phyloP scores from a whole-genome alignment of 2,113 vertebrate species.

The Origma solitaria region DNA sequence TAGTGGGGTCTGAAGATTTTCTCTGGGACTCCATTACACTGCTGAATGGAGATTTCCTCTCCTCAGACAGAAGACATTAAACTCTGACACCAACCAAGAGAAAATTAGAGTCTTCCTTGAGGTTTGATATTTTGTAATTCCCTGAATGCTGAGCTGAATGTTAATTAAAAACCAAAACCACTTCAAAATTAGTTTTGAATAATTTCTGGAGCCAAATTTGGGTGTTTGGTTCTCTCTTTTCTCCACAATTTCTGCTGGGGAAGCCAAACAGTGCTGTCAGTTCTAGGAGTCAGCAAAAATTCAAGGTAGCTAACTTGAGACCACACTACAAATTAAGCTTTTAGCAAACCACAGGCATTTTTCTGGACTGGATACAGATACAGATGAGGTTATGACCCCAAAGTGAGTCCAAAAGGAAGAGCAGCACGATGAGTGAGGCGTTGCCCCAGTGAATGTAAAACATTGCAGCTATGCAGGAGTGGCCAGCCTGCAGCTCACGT shows the following conservation, averaged over 20 bases:
- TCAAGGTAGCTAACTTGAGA: not conserved
- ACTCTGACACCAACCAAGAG: not conserved
- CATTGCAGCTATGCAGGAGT: not conserved
- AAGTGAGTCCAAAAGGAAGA: not conserved
- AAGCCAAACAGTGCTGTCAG: not conserved
- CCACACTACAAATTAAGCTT: not conserved
- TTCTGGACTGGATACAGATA: not conserved
- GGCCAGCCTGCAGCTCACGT: not conserved
- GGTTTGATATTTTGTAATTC: not conserved
- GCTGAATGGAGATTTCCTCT: not conserved
- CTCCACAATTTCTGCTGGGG: not conserved
- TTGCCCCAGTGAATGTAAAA: not conserved
- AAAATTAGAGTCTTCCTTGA: not conserved
- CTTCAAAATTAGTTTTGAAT: not conserved
- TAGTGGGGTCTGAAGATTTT: not conserved
- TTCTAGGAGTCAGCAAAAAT: not conserved
- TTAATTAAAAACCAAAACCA: not conserved
- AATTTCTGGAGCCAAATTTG: not conserved
- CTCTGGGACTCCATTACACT: not conserved
- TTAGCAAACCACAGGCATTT: not conserved
- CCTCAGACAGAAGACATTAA: not conserved
- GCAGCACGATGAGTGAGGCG: not conserved
- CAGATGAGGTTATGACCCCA: not conserved
- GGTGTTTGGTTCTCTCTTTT: not conserved
- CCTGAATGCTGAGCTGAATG: not conserved